Evolutionary conservation across 2,888 invertebrate species (phyloP), one percentile per base, ranked within the genome.

Genomic region (Lysandra bellargus): DNA sequence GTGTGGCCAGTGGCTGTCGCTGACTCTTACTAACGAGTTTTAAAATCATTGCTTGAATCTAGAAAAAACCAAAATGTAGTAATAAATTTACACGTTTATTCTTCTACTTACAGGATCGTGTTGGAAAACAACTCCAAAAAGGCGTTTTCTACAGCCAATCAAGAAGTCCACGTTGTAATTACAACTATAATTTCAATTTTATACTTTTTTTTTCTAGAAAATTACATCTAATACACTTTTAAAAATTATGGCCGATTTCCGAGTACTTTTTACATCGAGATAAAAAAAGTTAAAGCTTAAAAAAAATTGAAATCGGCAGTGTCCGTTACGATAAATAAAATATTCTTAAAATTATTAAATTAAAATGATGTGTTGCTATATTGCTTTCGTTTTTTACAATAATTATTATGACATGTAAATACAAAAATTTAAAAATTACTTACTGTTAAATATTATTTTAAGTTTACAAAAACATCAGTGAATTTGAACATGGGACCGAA

Each of bases 11-110:
- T n/a, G n/a, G n/a, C n/a, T n/a, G n/a, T n/a, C n/a, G n/a, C n/a
- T n/a, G n/a, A n/a, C n/a, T n/a, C n/a, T n/a, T n/a, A n/a, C n/a
- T n/a, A n/a, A n/a, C n/a, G n/a, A n/a, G 33, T 4, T 40, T 40
- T 40, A 5, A 40, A 40, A 40, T 7, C 9, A 1, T 44, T 1
- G 9, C 44, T 44, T 1, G 44, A 9, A 44, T 1, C 12, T 30
- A 81, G 81, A 81, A 86, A 84, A 91, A 88, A 89, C 84, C 82
- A 78, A 69, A 73, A 79, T 84, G 81, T 83, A 88, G 87, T 91
- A 91, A 88, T 93, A 93, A 93, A 93, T 91, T 91, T 92, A 92
- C 89, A 88, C 86, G 89, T 93, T 90, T 93, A 92, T 81, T 88
- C 91, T 84, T 82, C 93, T 93, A 93, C 92, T 89, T 91, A 92